Percentiles rank a stretch among this genome's conserved stretches.
Conservation (phyloP, 1,140 invertebrate genomes). For the Heterodera carotae region DNA sequence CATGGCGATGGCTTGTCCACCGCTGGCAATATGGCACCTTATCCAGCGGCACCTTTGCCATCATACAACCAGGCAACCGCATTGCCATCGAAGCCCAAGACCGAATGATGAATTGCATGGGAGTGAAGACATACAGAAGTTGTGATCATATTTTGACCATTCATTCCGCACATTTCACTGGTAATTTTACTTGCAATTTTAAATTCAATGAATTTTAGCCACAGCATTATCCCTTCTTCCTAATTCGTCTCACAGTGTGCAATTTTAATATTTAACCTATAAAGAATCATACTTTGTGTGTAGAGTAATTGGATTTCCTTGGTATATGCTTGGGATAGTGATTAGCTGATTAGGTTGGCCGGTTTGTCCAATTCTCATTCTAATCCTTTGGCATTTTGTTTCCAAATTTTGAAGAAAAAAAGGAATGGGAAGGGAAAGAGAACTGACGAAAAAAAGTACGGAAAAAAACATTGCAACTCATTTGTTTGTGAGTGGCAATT, state of each 20-base stretch:
- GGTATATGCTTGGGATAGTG: too few species aligned
- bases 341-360: neutral
- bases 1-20: neutral
- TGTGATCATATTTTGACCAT: neutral
- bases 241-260: too few species aligned
- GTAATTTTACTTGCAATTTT: too few species aligned
- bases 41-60: slow-evolving; percentile 39
- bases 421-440: neutral
- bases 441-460: neutral
- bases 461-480: neutral
- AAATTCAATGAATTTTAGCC: too few species aligned
- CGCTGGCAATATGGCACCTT: slow-evolving; percentile 36
- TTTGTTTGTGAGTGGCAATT: neutral
- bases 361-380: too few species aligned
- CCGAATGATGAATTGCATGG: neutral
- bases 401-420: neutral
- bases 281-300: too few species aligned
- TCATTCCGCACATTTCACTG: neutral
- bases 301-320: too few species aligned
- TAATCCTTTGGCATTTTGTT: neutral
- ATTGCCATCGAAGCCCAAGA: slow-evolving; percentile 37
- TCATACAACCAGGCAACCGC: slow-evolving; percentile 42
- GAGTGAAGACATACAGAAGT: too few species aligned
- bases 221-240: too few species aligned
- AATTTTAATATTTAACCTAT: too few species aligned